Evolutionary conservation across 2,113 vertebrate species (phyloP), one percentile per base, ranked within the genome.

Genomic region (Fulica atra): DNA sequence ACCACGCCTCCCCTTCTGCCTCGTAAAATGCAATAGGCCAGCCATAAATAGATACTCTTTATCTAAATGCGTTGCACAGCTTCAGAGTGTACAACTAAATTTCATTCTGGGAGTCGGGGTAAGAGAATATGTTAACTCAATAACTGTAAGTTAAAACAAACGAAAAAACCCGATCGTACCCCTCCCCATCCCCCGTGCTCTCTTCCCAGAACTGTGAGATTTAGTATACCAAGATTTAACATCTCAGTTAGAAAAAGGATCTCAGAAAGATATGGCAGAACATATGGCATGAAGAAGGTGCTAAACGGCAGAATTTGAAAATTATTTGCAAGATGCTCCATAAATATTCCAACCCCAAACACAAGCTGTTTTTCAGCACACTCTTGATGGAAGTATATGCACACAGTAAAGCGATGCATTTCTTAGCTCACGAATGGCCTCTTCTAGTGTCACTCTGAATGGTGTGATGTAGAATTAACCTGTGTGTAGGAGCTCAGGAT

Each of bases 141-240:
- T 91, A 95, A 85, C 95, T 95, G 81, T 78, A 96, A 96, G 82
- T 70, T 95, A 84, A 68, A 44, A 82, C 88, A 96, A 91, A 92
- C 50, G 60, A 53, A 84, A 81, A 88, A 93, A 53, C 0, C 0
- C 4, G 11, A 53, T 40, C 50, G 23, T 51, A 48, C 36, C 56
- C 29, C 50, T 25, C 23, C 50, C 50, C 50, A 13, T 7, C 50
- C 50, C 24, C 50, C 24, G 6, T 13, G 23, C 50, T 33, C 33
- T 35, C 83, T 92, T 48, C 66, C 35, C 50, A 70, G 70, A 93
- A 56, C 76, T 92, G 89, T 88, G 85, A 96, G 72, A 84, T 96
- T 86, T 86, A 83, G 56, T 80, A 48, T 31, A 59, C 26, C 44
- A 93, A 76, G 86, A 95, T 79, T 91, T 91, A 92, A 92, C 77